Conservation (phyloP, 2,797 vertebrate genomes). For the Lophotriccus pileatus region DNA sequence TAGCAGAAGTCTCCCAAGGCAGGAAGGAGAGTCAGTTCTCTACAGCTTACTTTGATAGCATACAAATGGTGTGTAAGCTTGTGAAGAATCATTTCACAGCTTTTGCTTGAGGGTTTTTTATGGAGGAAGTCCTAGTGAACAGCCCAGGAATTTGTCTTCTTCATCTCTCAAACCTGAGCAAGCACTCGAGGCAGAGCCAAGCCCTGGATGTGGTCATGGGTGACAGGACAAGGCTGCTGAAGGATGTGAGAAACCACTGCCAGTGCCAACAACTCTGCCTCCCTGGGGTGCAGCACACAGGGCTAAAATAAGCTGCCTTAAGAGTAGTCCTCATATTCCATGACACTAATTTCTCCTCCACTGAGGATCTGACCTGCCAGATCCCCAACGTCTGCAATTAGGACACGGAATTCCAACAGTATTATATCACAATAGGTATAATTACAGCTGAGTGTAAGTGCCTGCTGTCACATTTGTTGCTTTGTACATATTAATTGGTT, state of each 20-base stretch:
- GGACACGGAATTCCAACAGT: not conserved
- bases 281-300: not conserved
- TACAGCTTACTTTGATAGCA: not conserved
- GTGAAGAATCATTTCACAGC: not conserved
- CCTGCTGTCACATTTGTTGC: not conserved
- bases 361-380: not conserved
- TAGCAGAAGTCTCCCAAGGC: not conserved
- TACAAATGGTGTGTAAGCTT: not conserved
- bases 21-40: not conserved
- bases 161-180: not conserved
- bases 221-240: not conserved
- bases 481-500: slow-evolving; percentile 21
- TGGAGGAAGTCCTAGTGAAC: not conserved
- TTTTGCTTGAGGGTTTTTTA: not conserved
- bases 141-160: not conserved
- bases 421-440: not conserved
- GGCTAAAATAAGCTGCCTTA: not conserved
- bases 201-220: not conserved
- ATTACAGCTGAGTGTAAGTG: not conserved
- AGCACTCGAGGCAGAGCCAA: not conserved
- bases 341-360: not conserved
- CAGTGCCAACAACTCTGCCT: not conserved
- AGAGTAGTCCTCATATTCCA: not conserved
- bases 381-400: not conserved
- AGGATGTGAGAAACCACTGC: not conserved